phyloP scores from a whole-genome alignment of 2,113 vertebrate species.

The Pandion haliaetus region DNA sequence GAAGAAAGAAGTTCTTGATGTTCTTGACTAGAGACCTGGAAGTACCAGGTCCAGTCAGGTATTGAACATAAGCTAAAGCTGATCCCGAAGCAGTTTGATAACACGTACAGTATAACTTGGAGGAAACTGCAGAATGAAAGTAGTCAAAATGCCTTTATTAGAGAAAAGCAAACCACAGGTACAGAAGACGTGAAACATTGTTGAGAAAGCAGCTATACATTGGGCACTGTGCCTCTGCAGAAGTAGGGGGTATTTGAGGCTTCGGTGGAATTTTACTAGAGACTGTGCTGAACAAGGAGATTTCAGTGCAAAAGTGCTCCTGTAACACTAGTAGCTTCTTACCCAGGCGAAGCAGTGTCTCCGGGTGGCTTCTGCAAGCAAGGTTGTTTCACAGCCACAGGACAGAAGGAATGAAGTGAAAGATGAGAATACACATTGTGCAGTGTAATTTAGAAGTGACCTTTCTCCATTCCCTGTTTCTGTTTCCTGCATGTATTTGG shows the following conservation, averaged over 20 bases:
- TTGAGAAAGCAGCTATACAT: neutral
- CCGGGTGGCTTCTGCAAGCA: neutral
- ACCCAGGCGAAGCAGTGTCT: neutral
- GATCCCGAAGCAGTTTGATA: neutral
- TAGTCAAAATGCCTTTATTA: neutral
- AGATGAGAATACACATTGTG: neutral
- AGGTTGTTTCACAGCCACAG: neutral
- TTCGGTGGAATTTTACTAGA: neutral
- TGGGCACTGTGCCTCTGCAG: neutral
- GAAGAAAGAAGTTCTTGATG: neutral
- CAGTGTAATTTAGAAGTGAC: neutral
- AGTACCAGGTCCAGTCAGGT: neutral
- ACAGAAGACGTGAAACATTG: neutral
- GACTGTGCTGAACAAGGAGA: neutral
- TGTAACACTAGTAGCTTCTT: neutral
- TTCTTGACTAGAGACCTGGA: neutral
- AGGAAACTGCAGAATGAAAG: neutral
- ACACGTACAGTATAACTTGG: accelerated
- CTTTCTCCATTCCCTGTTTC: neutral
- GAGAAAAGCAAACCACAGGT: neutral
- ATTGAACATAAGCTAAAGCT: neutral
- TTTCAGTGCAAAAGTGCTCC: neutral
- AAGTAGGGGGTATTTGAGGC: neutral
- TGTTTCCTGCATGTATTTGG: neutral
- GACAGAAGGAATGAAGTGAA: neutral